phyloP scores from a whole-genome alignment of 2,888 invertebrate species.

The Drosophila macrospina region DNA sequence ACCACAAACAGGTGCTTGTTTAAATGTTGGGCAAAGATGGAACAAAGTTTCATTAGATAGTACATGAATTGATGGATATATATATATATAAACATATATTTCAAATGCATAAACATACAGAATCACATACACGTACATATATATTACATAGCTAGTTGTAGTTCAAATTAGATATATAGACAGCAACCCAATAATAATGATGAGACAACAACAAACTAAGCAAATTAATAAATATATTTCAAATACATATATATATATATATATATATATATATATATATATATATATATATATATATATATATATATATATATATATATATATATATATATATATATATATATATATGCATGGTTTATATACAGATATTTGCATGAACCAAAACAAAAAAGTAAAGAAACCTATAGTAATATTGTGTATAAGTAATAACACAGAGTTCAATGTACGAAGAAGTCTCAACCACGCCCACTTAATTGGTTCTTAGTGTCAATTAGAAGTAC shows the following conservation, averaged over 20 bases:
- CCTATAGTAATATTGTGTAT: slow-evolving; percentile 11
- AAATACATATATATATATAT: background rate
- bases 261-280: no score
- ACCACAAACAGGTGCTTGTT: slow-evolving; percentile 18
- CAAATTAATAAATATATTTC: slow-evolving; percentile 11
- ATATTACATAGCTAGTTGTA: slow-evolving; percentile 45
- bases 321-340: background rate
- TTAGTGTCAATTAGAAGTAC: slow-evolving; percentile 52
- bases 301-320: no score
- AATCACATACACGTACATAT: slow-evolving; percentile 18
- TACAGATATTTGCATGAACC: slow-evolving; percentile 29
- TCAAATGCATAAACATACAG: slow-evolving; percentile 4
- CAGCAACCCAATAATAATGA: slow-evolving; percentile 19
- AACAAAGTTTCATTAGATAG: slow-evolving; percentile 58
- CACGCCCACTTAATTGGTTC: slow-evolving; percentile 48
- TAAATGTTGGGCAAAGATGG: slow-evolving; percentile 22
- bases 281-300: no score
- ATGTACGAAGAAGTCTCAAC: slow-evolving; percentile 14
- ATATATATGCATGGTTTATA: slow-evolving; percentile 17
- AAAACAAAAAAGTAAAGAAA: slow-evolving; percentile 1
- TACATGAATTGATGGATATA: slow-evolving; percentile 34
- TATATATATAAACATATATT: slow-evolving; percentile 5
- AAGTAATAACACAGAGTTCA: slow-evolving; percentile 7
- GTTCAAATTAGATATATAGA: slow-evolving; percentile 36
- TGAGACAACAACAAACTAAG: slow-evolving; percentile 11